Evolutionary conservation across 1,140 invertebrate genomes (phyloP), one percentile per base, ranked within the genome.

Genomic region (Lepidotrigona ventralis): DNA sequence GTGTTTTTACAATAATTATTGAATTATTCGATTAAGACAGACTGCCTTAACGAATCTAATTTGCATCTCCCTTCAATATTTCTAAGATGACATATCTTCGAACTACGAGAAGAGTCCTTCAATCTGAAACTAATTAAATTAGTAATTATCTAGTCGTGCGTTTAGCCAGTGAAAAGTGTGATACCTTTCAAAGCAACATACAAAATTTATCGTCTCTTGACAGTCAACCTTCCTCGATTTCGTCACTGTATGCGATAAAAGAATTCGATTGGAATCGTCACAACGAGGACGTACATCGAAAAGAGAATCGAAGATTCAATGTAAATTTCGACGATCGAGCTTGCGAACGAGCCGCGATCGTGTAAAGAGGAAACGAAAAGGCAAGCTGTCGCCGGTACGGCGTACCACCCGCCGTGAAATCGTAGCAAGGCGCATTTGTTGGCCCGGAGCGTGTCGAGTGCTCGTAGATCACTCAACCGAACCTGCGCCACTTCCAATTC

Each of bases 401-500:
- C 80, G 78, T 81, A 78, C 75, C 86, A 29, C 84, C 72, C 72
- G 86, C 66, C 81, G 87, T 81, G 85, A 89, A 89, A 88, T 89
- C 76, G 81, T 88, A 79, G 71, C 77, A 64, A 85, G 54, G 75
- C 64, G 79, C 86, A 87, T 88, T 88, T 83, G 87, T 88, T 85
- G 83, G 58, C 66, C 75, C 68, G 54, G 71, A 79, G 88, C 88
- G 88, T 89, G 88, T 87, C 79, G 76, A 85, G 83, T 72, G 80
- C 88, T 89, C 88, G 88, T 89, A 89, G 83, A 89, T 89, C 88
- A 87, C 85, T 85, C 83, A 83, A 85, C 81, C 79, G 75, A 84
- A 72, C 60, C 60, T 68, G 66, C 71, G 85, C 88, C 77, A 86
- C 87, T 84, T 85, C 69, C 82, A 80, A 89, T 89, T 81, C 77